Base-by-base conservation (phyloP, 2,113 vertebrate genomes). In the Reinhardtius hippoglossoides region DNA sequence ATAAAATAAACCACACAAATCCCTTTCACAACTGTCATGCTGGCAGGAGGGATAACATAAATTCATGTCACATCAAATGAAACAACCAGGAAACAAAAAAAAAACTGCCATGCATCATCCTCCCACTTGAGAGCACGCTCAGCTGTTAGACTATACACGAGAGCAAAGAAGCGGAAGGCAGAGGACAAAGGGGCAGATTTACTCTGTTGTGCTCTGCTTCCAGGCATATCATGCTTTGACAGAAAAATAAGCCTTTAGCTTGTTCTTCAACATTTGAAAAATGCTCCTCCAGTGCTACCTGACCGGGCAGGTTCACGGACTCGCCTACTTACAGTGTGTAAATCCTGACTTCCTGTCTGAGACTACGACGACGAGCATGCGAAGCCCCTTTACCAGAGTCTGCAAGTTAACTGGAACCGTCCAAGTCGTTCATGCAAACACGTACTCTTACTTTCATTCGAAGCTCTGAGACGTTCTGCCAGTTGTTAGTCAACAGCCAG, bases 171-270 rank as follows among this genome's bases (percentile, higher is more conserved):
- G 75, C 74, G 42, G 74, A 77, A 87, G 80, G 58, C 26, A 20
- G 55, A 12, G 70, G 77, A 91, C 80, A 86, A 82, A 84, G 72
- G 70, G 27, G 62, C 27, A 74, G 71, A 72, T 86, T 88, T 80
- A 78, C 68, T 40, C 61, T 52, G 64, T 64, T 60, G 70, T 69
- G 71, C 71, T 81, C 66, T 64, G 85, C 87, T 87, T 76, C 10
- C n/a, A 87, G 83, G 88, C 88, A 90, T 71, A 78, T 87, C 81
- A 80, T 82, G 78, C 71, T 87, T 63, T 87, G 83, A 86, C 82
- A 89, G 82, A 23, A n/a, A n/a, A 80, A 68, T 77, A 90, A 89
- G 81, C 77, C 73, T 62, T 85, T 6, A 76, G 52, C 68, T 76
- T 65, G 65, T 71, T 76, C 65, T 59, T 78, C n/a, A 15, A 70